Evolutionary conservation across 2,888 invertebrate genomes (phyloP).

Genomic region (Mesopsocus fuscifrons): DNA sequence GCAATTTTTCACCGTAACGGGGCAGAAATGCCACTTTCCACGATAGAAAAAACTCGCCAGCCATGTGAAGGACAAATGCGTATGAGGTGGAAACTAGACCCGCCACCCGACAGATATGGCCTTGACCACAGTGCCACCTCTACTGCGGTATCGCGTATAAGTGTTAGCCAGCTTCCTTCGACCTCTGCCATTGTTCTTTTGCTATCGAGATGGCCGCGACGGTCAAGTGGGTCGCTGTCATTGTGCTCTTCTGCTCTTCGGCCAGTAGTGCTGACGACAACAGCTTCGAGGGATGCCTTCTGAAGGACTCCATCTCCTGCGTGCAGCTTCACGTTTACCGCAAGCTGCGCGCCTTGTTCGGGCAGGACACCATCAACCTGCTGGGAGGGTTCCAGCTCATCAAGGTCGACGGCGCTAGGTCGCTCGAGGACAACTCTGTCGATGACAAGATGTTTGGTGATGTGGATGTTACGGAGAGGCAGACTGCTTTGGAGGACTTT

Average conservation of each 20-base stretch:
- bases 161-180: no score
- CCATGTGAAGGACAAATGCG: no score
- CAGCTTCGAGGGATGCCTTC: conserved; percentile 32
- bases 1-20: no score
- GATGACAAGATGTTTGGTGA: conserved; percentile 25
- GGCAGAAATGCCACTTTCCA: no score
- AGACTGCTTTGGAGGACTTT: conserved; percentile 35
- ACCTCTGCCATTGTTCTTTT: not conserved
- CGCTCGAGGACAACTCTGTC: conserved; percentile 29
- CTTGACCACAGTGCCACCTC: no score
- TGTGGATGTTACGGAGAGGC: conserved; percentile 30
- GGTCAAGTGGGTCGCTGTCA: not conserved
- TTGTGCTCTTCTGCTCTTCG: not conserved
- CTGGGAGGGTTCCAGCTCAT: conserved; percentile 33
- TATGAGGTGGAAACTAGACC: no score
- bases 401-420: conserved; percentile 19
- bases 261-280: not conserved
- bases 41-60: no score
- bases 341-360: conserved; percentile 36
- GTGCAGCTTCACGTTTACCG: conserved; percentile 35
- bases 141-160: no score
- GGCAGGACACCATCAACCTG: conserved; percentile 34
- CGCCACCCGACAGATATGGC: no score
- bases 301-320: conserved; percentile 42
- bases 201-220: not conserved